Percentiles rank a stretch among this genome's conserved stretches.
Conservation (phyloP, 2,113 vertebrate genomes). For the Gymnarchus niloticus region DNA sequence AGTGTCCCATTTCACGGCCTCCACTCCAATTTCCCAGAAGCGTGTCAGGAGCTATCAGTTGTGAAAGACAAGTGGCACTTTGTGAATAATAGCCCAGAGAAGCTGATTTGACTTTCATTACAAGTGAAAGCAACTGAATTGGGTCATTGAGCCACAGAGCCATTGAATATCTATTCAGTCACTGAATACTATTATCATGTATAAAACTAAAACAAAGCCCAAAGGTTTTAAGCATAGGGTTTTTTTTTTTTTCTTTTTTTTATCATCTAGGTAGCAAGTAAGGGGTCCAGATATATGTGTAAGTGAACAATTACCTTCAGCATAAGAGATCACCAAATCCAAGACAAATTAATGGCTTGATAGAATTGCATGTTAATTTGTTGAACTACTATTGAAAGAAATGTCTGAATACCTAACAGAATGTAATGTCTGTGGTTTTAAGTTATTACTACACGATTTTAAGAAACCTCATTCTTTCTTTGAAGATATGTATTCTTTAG, state of each 20-base stretch:
- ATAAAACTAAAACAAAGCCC: not conserved
- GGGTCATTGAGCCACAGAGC: not conserved
- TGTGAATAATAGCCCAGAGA: not conserved
- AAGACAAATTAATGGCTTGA: not conserved
- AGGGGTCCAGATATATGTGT: not conserved
- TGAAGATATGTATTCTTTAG: not conserved
- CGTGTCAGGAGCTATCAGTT: not conserved
- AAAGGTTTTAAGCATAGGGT: not conserved
- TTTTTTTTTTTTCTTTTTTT: not conserved
- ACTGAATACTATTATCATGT: not conserved
- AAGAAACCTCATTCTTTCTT: not conserved
- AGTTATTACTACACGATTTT: not conserved
- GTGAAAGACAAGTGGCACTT: conserved; percentile 1
- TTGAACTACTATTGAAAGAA: not conserved
- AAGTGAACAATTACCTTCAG: not conserved
- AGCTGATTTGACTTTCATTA: conserved; percentile 1
- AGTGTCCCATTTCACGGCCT: not conserved
- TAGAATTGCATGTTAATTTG: not conserved
- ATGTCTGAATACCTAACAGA: not conserved
- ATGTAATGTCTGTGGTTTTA: not conserved
- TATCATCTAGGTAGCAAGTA: not conserved
- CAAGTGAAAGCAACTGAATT: not conserved
- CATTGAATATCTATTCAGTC: not conserved
- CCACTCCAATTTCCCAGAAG: not conserved
- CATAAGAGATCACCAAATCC: not conserved